A percentile compares a stretch with the other conserved stretches of the same genome.
These are phyloP conservation scores for Hydropotes inermis DNA, from an alignment of 2,113 vertebrate genomes.

Conservation along the genomic window DNA sequence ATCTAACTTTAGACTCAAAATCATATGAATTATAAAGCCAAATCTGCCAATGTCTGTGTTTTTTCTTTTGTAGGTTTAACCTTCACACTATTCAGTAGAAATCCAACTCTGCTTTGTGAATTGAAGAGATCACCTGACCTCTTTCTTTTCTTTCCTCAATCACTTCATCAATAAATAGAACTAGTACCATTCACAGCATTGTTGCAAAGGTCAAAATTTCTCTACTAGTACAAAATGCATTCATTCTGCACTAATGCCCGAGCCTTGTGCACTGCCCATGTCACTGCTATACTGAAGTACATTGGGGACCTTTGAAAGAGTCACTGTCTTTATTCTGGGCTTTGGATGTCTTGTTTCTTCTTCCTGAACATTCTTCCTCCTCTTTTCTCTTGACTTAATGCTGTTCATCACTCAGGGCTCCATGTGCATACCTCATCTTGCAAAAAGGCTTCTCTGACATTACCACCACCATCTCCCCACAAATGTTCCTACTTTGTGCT, in stretches of 20 bases:
- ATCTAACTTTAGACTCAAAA: background rate
- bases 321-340: background rate
- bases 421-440: background rate
- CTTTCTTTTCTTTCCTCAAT: background rate
- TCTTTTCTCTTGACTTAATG: background rate
- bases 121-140: background rate
- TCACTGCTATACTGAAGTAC: background rate
- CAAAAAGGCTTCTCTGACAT: background rate
- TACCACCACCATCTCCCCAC: background rate
- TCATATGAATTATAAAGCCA: constrained; percentile 12
- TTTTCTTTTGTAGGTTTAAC: background rate
- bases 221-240: background rate
- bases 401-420: background rate
- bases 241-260: background rate
- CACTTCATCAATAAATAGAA: background rate
- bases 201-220: background rate
- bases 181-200: background rate
- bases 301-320: background rate
- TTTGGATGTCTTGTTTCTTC: background rate
- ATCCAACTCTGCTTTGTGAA: background rate
- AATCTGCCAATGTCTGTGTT: background rate
- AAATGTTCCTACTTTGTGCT: background rate
- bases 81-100: background rate
- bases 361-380: background rate
- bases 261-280: background rate